Conservation (phyloP, 2,888 invertebrate species). For the Dicyrtoma fusca region DNA sequence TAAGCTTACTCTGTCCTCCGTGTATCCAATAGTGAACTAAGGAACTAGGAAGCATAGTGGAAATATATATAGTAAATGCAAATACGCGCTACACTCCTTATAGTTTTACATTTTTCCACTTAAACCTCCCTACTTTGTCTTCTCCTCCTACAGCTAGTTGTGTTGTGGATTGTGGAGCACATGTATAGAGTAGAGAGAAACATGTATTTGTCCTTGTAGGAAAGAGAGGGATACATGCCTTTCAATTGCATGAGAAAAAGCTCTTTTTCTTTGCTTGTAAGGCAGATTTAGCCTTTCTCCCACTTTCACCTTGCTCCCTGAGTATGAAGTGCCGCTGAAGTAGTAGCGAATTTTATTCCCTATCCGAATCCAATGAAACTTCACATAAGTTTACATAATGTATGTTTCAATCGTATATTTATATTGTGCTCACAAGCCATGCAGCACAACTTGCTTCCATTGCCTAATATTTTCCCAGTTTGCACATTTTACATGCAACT, state of each 20-base stretch:
- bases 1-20: no score
- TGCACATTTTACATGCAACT: no score
- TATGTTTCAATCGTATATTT: no score
- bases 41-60: no score
- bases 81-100: no score
- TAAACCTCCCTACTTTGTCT: neutral
- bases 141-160: neutral
- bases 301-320: neutral
- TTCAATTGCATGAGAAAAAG: constrained; percentile 3
- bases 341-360: neutral
- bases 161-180: neutral
- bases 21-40: no score
- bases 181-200: neutral
- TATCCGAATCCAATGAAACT: neutral
- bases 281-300: neutral
- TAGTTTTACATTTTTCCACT: no score
- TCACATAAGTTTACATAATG: no score
- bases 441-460: no score
- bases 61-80: no score
- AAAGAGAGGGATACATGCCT: neutral
- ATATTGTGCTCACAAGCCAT: no score
- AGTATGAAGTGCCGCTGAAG: neutral
- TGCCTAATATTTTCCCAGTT: no score
- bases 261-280: neutral
- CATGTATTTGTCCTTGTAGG: neutral